Conservation (phyloP, 2,888 invertebrate species). For the Philopedon plagiatum region DNA sequence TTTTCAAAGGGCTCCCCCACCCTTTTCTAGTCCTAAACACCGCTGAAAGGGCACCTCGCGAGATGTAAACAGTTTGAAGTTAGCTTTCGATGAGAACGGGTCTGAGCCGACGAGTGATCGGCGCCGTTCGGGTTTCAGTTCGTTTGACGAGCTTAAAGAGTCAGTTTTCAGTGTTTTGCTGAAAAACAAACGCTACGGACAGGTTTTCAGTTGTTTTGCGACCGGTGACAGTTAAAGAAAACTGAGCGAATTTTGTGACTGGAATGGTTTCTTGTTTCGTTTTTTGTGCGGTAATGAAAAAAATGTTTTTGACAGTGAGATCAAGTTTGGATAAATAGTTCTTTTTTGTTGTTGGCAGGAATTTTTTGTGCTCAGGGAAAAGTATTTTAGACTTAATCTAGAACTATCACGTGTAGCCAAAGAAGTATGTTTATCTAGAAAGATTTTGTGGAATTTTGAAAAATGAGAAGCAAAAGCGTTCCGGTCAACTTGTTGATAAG, state of each 20-base stretch:
- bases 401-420: not conserved
- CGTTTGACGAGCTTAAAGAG: constrained; percentile 29
- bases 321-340: not conserved
- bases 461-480: constrained; percentile 60
- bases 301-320: not conserved
- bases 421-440: constrained; percentile 12
- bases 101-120: constrained; percentile 49
- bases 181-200: constrained; percentile 33
- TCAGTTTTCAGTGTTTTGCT: constrained; percentile 34
- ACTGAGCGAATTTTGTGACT: constrained; percentile 14
- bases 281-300: not conserved
- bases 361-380: constrained; percentile 1
- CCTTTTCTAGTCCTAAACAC: constrained; percentile 54
- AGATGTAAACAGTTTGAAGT: constrained; percentile 61
- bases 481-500: constrained; percentile 59
- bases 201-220: constrained; percentile 35
- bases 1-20: constrained; percentile 59
- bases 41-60: constrained; percentile 52
- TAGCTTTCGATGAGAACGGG: constrained; percentile 56
- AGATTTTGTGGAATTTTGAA: constrained; percentile 6
- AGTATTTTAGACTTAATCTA: not conserved
- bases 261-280: constrained; percentile 8
- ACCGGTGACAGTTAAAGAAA: constrained; percentile 21
- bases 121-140: constrained; percentile 40
- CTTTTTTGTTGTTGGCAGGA: not conserved